phyloP scores from a whole-genome alignment of 2,888 invertebrate genomes.

The Malachius bipustulatus region DNA sequence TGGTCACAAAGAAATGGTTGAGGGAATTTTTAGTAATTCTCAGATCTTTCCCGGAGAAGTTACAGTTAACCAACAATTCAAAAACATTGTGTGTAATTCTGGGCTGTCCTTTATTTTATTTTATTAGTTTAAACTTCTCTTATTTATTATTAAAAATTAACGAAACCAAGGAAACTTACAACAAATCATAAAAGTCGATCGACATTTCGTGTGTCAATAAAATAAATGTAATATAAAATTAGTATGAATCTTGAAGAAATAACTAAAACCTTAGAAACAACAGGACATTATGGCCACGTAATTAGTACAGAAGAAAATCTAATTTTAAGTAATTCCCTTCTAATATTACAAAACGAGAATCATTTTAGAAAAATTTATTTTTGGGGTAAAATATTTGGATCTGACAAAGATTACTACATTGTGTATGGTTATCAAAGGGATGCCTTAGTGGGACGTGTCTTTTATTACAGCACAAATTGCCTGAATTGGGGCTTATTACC shows the following conservation, averaged over 20 bases:
- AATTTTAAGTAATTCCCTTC: slow-evolving; percentile 62
- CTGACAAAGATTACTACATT: slow-evolving; percentile 68
- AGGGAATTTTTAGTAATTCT: no score
- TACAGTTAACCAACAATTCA: no score
- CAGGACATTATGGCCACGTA: slow-evolving; percentile 54
- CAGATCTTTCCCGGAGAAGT: no score
- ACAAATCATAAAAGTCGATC: no score
- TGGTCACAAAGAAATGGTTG: no score
- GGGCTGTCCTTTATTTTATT: no score
- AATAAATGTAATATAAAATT: no score
- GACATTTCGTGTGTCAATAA: no score
- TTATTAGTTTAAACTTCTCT: no score
- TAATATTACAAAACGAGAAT: slow-evolving; percentile 71
- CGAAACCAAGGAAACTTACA: no score
- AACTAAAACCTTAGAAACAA: slow-evolving; percentile 41
- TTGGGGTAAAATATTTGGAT: slow-evolving; percentile 75
- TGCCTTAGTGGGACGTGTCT: slow-evolving; percentile 57
- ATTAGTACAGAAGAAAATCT: slow-evolving; percentile 61
- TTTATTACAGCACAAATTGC: slow-evolving; percentile 65
- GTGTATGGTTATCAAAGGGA: slow-evolving; percentile 68
- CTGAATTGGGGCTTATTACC: slow-evolving; percentile 56
- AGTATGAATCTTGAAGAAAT: slow-evolving; percentile 45
- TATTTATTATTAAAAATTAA: no score
- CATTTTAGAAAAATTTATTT: slow-evolving; percentile 71
- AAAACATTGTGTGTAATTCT: no score